Percentiles rank a stretch among this genome's conserved stretches.
Evolutionary conservation across 2,797 vertebrate genomes (phyloP).

Genomic region (Limosa lapponica): DNA sequence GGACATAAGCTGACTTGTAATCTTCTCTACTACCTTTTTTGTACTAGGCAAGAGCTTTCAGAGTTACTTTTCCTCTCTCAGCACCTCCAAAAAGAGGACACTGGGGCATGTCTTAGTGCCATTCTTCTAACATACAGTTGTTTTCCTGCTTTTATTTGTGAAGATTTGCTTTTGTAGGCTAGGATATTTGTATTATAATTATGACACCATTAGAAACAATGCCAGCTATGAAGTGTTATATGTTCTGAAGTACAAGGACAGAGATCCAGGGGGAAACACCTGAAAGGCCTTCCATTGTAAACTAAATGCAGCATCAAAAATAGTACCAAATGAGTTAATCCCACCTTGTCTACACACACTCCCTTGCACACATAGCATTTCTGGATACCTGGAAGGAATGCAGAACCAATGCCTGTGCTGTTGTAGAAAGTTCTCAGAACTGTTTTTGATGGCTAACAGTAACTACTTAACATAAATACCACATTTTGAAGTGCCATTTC

Average conservation of each 20-base stretch:
- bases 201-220: background rate
- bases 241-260: background rate
- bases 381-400: background rate
- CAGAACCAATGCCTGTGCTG: background rate
- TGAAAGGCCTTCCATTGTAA: background rate
- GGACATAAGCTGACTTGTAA: background rate
- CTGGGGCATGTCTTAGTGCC: fast-evolving
- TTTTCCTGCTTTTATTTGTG: background rate
- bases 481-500: background rate
- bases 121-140: background rate
- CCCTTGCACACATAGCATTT: background rate
- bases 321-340: background rate
- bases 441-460: background rate
- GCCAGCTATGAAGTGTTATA: background rate
- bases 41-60: background rate
- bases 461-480: conserved; percentile 16
- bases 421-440: background rate
- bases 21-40: background rate
- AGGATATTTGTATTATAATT: background rate
- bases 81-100: background rate
- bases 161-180: background rate
- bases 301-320: background rate
- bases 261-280: background rate
- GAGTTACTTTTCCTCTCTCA: background rate
- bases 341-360: background rate